A percentile compares a stretch with the other conserved stretches of the same genome.
Conservation (phyloP, 1,140 invertebrate species). For the Gryllus bimaculatus region DNA sequence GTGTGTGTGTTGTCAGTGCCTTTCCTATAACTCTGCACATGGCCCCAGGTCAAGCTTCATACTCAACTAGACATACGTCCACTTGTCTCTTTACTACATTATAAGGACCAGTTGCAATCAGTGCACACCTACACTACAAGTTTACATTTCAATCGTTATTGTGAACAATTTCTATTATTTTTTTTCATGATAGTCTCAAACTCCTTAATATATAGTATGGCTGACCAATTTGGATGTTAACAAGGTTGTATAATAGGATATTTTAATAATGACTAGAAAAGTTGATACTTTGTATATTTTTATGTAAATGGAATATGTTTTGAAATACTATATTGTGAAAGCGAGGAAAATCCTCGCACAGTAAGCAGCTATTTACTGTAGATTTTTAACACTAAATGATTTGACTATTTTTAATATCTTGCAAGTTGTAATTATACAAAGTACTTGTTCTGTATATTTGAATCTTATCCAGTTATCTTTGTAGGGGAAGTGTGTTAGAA, state of each 20-base stretch:
- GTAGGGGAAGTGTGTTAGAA: too few species aligned
- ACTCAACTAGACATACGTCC: conserved; percentile 3
- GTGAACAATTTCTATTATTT: not conserved
- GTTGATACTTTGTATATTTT: conserved; percentile 6
- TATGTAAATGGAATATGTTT: not conserved
- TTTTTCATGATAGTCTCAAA: not conserved
- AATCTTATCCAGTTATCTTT: not conserved
- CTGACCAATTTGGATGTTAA: not conserved
- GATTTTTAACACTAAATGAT: conserved; percentile 1
- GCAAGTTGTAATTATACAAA: not conserved
- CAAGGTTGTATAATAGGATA: conserved; percentile 1
- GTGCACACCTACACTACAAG: not conserved
- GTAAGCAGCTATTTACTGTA: not conserved
- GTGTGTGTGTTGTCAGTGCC: too few species aligned
- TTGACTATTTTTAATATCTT: not conserved
- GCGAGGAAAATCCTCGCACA: not conserved
- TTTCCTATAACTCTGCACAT: too few species aligned
- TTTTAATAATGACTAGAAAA: conserved; percentile 2
- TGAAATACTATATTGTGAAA: not conserved
- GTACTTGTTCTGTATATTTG: not conserved
- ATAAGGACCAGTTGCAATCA: not conserved
- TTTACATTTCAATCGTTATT: not conserved
- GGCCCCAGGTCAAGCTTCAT: not conserved
- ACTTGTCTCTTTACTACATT: not conserved
- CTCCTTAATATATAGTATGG: not conserved